A percentile compares a stretch with the other conserved stretches of the same genome.
Conservation (phyloP, 1,140 invertebrate species). For the Thrips palmi region DNA sequence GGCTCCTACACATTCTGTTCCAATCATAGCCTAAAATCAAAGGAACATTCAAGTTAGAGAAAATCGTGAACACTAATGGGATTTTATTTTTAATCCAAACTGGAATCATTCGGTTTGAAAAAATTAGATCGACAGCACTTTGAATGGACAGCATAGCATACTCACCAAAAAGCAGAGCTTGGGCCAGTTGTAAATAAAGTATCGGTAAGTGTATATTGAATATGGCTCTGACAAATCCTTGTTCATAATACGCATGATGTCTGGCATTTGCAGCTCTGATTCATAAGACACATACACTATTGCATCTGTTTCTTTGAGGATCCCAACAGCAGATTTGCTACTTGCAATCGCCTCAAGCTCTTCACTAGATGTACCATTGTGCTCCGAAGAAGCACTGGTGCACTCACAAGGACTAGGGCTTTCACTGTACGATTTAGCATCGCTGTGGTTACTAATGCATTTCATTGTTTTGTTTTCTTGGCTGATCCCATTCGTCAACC, state of each 20-base stretch:
- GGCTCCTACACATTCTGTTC: slow-evolving; percentile 78
- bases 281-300: slow-evolving; percentile 61
- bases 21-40: slow-evolving; percentile 49
- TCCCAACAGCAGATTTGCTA: too few relatives aligned
- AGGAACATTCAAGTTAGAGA: slow-evolving; percentile 10
- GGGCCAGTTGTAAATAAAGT: slow-evolving; percentile 99
- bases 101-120: too few relatives aligned
- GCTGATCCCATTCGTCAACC: too few relatives aligned
- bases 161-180: slow-evolving; percentile 91
- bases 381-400: too few relatives aligned
- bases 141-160: slow-evolving; percentile 13
- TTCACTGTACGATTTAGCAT: too few relatives aligned
- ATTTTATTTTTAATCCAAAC: not conserved
- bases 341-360: too few relatives aligned
- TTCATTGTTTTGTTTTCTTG: too few relatives aligned
- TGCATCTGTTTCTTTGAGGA: too few relatives aligned
- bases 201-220: slow-evolving; percentile 99
- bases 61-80: not conserved
- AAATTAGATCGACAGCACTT: not conserved
- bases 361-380: too few relatives aligned
- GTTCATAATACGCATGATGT: slow-evolving; percentile 96
- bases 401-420: too few relatives aligned
- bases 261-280: slow-evolving; percentile 79
- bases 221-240: slow-evolving; percentile 99
- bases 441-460: too few relatives aligned